Conservation (phyloP, 2,797 vertebrate species). For the Vireo griseus region DNA sequence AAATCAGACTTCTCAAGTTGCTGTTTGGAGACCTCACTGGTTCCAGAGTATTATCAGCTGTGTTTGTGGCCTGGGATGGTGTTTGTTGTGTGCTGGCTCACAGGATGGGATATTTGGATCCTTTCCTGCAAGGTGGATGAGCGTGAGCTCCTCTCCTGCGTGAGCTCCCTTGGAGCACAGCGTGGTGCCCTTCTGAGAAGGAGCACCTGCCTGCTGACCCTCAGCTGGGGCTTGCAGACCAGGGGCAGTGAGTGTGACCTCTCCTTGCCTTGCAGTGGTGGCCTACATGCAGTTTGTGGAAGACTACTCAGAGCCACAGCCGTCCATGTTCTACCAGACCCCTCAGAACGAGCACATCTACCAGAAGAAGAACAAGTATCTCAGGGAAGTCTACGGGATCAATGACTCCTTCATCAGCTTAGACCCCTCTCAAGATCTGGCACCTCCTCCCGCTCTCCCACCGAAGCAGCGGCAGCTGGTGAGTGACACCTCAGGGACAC, state of each 20-base stretch:
- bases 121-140: neutral
- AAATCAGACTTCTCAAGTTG: neutral
- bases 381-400: slow-evolving; percentile 94
- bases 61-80: neutral
- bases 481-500: slow-evolving; percentile 52
- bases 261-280: slow-evolving; percentile 79
- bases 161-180: neutral
- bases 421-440: slow-evolving; percentile 81
- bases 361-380: slow-evolving; percentile 92
- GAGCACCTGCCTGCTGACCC: neutral
- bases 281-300: slow-evolving; percentile 99
- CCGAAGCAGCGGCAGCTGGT: slow-evolving; percentile 98
- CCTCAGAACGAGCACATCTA: slow-evolving; percentile 97
- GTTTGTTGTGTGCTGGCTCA: neutral
- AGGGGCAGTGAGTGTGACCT: neutral
- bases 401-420: slow-evolving; percentile 86
- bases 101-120: neutral
- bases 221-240: neutral
- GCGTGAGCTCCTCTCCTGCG: too few species aligned
- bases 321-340: slow-evolving; percentile 96
- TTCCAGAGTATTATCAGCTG: neutral
- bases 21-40: neutral
- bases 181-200: neutral
- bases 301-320: slow-evolving; percentile 97
- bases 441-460: slow-evolving; percentile 89